A percentile compares a stretch with the other conserved stretches of the same genome.
Conservation (phyloP, 2,888 invertebrate species). For the Harpalus rufipes region DNA sequence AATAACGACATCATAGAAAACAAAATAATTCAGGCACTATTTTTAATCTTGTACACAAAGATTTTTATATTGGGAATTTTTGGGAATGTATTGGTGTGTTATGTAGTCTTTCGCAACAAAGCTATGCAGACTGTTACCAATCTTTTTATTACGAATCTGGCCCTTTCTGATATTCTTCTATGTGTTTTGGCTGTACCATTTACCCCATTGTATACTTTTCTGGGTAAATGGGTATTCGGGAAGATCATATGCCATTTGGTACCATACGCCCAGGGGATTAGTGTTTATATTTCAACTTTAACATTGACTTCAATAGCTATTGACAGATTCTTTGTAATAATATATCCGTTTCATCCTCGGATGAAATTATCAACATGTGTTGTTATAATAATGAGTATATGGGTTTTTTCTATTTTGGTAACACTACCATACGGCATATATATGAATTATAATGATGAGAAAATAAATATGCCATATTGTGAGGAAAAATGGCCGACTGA, state of each 20-base stretch:
- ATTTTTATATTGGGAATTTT: constrained; percentile 94
- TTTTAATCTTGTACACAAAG: constrained; percentile 87
- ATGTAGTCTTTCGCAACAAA: constrained; percentile 93
- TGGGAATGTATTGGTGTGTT: constrained; percentile 95
- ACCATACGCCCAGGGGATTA: constrained; percentile 95
- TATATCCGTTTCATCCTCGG: constrained; percentile 95
- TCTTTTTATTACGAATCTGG: constrained; percentile 97
- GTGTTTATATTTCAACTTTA: constrained; percentile 97
- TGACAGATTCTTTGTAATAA: constrained; percentile 97
- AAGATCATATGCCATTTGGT: constrained; percentile 93
- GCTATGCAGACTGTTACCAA: constrained; percentile 99
- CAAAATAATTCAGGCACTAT: constrained; percentile 84
- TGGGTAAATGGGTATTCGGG: constrained; percentile 96
- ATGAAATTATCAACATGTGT: constrained; percentile 94
- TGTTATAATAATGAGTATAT: constrained; percentile 91
- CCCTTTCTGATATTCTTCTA: constrained; percentile 95
- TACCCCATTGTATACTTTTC: constrained; percentile 96
- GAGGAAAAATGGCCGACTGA: constrained; percentile 96
- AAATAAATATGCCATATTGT: constrained; percentile 80
- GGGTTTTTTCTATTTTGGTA: constrained; percentile 92
- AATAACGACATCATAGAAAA: constrained; percentile 81
- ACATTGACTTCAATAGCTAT: constrained; percentile 98
- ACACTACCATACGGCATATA: constrained; percentile 95
- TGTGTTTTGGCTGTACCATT: constrained; percentile 97
- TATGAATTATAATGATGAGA: constrained; percentile 78